phyloP scores from a whole-genome alignment of 2,113 vertebrate species.

The Apistogramma diplotaenia region DNA sequence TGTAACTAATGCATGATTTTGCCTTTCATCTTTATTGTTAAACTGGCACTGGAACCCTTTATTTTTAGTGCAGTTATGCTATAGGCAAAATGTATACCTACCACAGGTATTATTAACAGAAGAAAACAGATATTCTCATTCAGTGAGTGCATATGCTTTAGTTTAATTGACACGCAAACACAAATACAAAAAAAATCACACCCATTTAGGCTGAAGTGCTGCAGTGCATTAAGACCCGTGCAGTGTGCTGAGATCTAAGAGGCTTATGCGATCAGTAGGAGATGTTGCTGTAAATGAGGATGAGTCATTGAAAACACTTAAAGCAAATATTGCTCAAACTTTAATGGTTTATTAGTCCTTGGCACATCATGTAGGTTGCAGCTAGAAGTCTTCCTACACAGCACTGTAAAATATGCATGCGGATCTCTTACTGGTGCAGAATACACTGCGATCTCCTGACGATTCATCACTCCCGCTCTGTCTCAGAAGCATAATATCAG shows the following conservation, averaged over 20 bases:
- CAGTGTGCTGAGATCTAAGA: background rate
- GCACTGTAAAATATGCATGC: constrained; percentile 11
- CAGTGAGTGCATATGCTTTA: background rate
- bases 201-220: background rate
- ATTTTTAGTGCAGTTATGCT: background rate
- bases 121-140: background rate
- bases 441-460: background rate
- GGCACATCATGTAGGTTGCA: background rate
- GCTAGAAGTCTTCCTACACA: background rate
- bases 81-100: background rate
- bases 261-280: background rate
- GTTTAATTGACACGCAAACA: background rate
- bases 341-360: constrained; percentile 1
- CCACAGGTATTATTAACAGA: background rate
- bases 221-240: background rate
- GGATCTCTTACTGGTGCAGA: background rate
- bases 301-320: constrained; percentile 27
- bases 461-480: background rate
- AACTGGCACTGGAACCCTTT: background rate
- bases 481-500: constrained; percentile 12
- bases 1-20: background rate
- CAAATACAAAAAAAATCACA: background rate
- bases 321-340: constrained; percentile 19
- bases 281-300: background rate
- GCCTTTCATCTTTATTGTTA: background rate